Percentiles rank a stretch among this genome's conserved stretches.
Evolutionary conservation across 2,113 vertebrate genomes (phyloP).

Genomic region (Lepidothrix coronata): DNA sequence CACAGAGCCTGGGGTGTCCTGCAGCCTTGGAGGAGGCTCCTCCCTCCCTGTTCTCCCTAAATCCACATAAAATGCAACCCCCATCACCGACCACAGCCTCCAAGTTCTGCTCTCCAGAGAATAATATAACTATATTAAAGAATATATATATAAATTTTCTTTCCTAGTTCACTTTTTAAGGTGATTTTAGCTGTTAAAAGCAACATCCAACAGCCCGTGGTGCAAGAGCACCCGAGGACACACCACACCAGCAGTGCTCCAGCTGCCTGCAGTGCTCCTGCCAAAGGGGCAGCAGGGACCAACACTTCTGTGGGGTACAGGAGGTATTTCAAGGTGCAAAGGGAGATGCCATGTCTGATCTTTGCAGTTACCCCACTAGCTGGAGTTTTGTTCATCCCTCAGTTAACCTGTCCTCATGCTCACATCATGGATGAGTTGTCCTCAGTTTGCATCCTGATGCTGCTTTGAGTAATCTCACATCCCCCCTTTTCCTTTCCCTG

Average conservation of each 20-base stretch:
- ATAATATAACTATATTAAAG: neutral
- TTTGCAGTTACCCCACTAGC: neutral
- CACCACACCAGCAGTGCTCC: accelerated
- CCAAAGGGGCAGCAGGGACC: neutral
- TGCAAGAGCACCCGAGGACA: accelerated
- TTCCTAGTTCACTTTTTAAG: neutral
- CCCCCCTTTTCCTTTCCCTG: neutral
- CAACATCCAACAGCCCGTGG: neutral
- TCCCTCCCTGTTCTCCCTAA: neutral
- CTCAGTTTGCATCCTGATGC: neutral
- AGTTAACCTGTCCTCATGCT: neutral
- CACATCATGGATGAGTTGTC: neutral
- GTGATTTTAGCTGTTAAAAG: neutral
- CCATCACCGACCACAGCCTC: neutral
- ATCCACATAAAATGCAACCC: no score
- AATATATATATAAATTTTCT: neutral
- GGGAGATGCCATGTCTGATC: neutral
- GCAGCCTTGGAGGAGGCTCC: neutral
- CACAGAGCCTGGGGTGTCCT: neutral
- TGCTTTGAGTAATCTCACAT: neutral
- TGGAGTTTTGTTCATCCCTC: neutral
- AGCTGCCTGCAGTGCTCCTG: neutral
- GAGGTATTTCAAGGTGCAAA: neutral
- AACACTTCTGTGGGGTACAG: accelerated
- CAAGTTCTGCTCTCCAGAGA: neutral